A percentile compares a stretch with the other conserved stretches of the same genome.
Evolutionary conservation across 2,888 invertebrate species (phyloP).

Genomic region (Drosophila monieri): DNA sequence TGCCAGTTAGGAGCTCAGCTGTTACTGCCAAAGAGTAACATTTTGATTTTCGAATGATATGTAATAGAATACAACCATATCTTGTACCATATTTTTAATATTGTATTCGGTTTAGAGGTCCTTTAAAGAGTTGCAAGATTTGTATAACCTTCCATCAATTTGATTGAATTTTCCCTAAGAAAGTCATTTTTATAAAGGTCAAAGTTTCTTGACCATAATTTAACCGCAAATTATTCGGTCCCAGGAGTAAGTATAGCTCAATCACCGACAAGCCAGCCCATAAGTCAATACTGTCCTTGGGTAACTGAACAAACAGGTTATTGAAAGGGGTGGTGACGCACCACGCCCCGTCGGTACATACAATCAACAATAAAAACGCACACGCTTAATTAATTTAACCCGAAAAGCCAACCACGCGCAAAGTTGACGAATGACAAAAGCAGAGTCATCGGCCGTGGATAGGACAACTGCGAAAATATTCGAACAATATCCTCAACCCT

Average conservation of each 20-base stretch:
- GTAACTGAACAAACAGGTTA: conserved; percentile 6
- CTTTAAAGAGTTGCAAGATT: not conserved
- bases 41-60: not conserved
- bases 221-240: not conserved
- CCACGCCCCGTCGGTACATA: conserved; percentile 39
- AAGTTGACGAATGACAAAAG: conserved; percentile 58
- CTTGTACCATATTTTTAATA: too few relatives aligned
- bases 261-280: not conserved
- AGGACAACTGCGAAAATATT: conserved; percentile 27
- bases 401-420: conserved; percentile 74
- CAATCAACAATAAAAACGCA: conserved; percentile 73
- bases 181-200: not conserved
- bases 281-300: conserved; percentile 10
- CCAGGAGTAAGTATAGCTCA: not conserved
- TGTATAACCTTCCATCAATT: not conserved
- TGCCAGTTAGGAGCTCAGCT: conserved; percentile 1
- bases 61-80: not conserved
- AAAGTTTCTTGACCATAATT: not conserved
- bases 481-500: conserved; percentile 4
- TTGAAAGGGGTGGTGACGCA: conserved; percentile 1
- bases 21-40: not conserved
- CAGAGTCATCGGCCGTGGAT: conserved; percentile 8
- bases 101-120: not conserved
- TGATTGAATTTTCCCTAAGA: not conserved
- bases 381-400: conserved; percentile 78